Percentiles rank a stretch among this genome's conserved stretches.
These are phyloP conservation scores for Drosophila sordidula DNA, from an alignment of 2,888 invertebrate genomes.

Conservation along the genomic window DNA sequence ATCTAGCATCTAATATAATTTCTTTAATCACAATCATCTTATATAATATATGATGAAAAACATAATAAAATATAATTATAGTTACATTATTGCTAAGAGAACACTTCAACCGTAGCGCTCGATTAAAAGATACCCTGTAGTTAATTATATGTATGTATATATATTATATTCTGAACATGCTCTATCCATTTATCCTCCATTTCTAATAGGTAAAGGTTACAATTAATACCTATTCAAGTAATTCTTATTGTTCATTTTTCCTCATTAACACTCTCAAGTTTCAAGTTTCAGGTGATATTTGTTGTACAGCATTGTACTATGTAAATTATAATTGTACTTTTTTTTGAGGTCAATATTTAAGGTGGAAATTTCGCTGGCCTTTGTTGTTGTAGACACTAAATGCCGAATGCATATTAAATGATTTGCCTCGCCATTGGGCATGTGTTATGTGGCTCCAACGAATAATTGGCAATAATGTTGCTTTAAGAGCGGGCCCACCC, in stretches of 20 bases:
- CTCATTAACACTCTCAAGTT: constrained; percentile 2
- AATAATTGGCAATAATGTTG: constrained; percentile 48
- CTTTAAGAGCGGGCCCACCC: constrained; percentile 6
- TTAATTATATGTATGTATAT: too few relatives aligned
- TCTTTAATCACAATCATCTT: not conserved
- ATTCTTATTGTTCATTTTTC: constrained; percentile 7
- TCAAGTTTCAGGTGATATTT: constrained; percentile 9
- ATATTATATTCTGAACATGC: too few relatives aligned
- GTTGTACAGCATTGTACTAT: constrained; percentile 2
- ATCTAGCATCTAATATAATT: not conserved
- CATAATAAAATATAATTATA: not conserved
- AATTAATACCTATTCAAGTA: not conserved
- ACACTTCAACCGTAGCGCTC: not conserved
- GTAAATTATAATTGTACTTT: not conserved
- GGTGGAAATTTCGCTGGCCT: constrained; percentile 39
- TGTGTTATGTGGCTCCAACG: constrained; percentile 18
- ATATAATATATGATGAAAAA: not conserved
- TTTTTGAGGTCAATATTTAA: constrained; percentile 53
- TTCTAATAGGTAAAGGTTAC: not conserved
- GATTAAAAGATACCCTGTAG: not conserved
- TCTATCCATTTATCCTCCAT: not conserved
- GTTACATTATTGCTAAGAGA: too few relatives aligned
- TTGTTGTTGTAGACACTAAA: constrained; percentile 34
- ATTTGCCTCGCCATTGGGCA: constrained; percentile 44
- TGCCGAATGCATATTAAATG: constrained; percentile 57